phyloP scores from a whole-genome alignment of 2,888 invertebrate species.

The Hydriomena furcata region DNA sequence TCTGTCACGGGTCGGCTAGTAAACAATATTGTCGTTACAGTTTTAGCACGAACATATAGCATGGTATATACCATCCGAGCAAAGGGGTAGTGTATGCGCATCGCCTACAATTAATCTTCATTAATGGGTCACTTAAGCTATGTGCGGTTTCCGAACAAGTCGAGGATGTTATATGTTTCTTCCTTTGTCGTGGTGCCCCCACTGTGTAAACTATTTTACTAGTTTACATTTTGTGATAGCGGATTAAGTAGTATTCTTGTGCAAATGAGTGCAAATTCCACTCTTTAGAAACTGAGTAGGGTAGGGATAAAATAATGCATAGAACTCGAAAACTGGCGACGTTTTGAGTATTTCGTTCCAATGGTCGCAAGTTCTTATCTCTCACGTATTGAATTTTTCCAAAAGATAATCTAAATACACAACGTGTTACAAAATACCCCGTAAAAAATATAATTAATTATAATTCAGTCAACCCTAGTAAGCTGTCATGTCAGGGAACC shows the following conservation, averaged over 20 bases:
- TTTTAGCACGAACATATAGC: constrained; percentile 13
- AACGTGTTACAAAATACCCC: no score
- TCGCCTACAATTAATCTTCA: constrained; percentile 77
- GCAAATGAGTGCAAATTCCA: constrained; percentile 1
- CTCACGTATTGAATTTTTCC: no score
- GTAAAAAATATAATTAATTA: no score
- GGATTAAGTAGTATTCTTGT: background rate
- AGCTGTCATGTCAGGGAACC: no score
- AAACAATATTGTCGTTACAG: constrained; percentile 1
- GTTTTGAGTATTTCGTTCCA: no score
- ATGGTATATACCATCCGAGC: constrained; percentile 21
- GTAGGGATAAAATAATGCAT: no score
- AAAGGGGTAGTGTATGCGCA: constrained; percentile 50
- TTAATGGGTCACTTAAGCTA: constrained; percentile 71
- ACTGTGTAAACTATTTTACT: constrained; percentile 56
- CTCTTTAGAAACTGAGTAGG: constrained; percentile 4
- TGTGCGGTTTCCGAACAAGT: constrained; percentile 63
- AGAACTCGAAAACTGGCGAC: no score
- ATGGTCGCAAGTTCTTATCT: no score
- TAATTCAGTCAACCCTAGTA: no score
- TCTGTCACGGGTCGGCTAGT: no score
- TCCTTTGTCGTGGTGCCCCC: constrained; percentile 47
- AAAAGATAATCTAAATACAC: no score
- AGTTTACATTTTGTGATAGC: constrained; percentile 23
- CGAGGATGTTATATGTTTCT: constrained; percentile 49